Evolutionary conservation across 2,888 invertebrate species (phyloP), one percentile per base, ranked within the genome.

Genomic region (Epinotia brunnichana): DNA sequence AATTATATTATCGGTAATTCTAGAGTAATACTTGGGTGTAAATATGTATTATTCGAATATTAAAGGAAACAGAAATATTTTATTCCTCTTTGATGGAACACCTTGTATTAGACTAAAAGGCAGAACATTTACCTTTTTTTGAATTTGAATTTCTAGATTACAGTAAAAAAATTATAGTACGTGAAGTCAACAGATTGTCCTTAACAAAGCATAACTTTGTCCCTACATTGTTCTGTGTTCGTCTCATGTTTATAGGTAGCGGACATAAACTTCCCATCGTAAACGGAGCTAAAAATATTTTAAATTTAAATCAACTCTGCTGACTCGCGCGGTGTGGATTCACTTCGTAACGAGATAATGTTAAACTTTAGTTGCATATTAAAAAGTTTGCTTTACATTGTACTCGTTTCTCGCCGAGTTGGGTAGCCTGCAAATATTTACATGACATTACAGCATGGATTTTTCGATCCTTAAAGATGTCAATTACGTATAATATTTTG

Each of bases 321-420:
- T 35, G 21, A 67, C 48, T 19, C 19, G 60, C 67, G 61, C 15
- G 41, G 11, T 44, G 54, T 51, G 17, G 53, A 35, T 64, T 59
- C 41, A 51, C 21, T 69, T 54, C 51, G 21, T 61, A 24, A 69
- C 21, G 48, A 41, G 21, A 39, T 24, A 72, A 61, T 62, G 61
- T 39, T 56, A 72, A 72, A 72, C 21, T 62, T 72, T 48, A 29
- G 61, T 61, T 56, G 54, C 44, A 62, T 61, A 62, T 66, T 66
- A 61, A 61, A 39, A 56, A 56, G n/a, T 70, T 62, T 67, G 56
- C 39, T 56, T 54, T 54, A 24, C 39, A 64, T 61, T 71, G 15
- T 61, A 54, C 61, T 62, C 56, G 71, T 69, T 63, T 57, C 60
- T 19, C 59, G 41, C 64, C 59, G 44, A 41, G 64, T 53, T 39